Evolutionary conservation across 2,888 invertebrate genomes (phyloP), one percentile per base, ranked within the genome.

Genomic region (Dendrolimus houi): DNA sequence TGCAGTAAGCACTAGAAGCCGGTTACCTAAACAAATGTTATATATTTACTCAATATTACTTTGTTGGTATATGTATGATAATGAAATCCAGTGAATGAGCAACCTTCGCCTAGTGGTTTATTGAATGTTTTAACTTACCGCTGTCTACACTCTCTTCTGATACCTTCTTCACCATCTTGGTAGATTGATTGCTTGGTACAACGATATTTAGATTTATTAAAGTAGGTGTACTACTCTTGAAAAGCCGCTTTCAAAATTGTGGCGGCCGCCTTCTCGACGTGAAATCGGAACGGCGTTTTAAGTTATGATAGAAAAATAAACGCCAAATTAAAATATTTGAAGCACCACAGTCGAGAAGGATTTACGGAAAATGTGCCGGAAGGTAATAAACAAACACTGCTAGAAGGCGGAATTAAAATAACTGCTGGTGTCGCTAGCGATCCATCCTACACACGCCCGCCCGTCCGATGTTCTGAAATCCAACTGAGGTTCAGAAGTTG

Each of bases 371-470:
- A 71, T 86, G 76, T 86, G 83, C 80, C 85, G 78, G 83, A 88
- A 86, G 81, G 85, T 85, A 83, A 83, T 84, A 84, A 85, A 89
- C 85, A 89, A 89, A 88, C 89, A 89, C 89, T 88, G 81, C 63
- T 85, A 85, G 87, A 89, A 89, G 88, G 84, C 91, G 91, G 87
- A 88, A 87, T 92, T 82, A 88, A 92, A 92, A 92, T 92, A 88
- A 92, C 91, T 91, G 90, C 88, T 92, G 91, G 84, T 92, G 89
- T 85, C 77, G 71, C 82, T 89, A 90, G 76, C 89, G 87, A 87
- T 88, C 90, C 90, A 90, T 90, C 74, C 88, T 87, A 85, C 74
- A 87, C 89, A 89, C 89, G 88, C 90, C 90, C 89, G 89, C 85
- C 90, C 89, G 80, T 86, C 78, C 77, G 90, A 89, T 90, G 90